phyloP scores from a whole-genome alignment of 2,888 invertebrate species.

The Drosophila yooni region DNA sequence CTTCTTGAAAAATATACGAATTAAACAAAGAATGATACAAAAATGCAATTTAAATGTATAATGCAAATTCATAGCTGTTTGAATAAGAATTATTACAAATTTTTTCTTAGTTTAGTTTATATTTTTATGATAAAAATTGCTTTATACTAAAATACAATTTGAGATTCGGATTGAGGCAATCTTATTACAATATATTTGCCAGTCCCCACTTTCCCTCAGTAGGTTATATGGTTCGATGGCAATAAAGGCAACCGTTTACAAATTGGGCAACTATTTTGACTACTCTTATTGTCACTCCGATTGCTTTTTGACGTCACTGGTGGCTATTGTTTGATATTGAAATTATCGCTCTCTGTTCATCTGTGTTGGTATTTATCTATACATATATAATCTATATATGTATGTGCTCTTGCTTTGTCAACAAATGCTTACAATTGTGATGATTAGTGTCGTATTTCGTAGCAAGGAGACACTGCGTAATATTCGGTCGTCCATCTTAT shows the following conservation, averaged over 20 bases:
- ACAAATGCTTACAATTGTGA: constrained; percentile 2
- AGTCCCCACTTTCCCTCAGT: too few relatives aligned
- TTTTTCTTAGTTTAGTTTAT: too few relatives aligned
- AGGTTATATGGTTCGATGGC: background rate
- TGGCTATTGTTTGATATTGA: constrained; percentile 1
- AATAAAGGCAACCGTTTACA: background rate
- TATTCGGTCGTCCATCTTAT: constrained; percentile 26
- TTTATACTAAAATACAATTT: background rate
- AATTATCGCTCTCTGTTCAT: constrained; percentile 13
- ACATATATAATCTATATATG: background rate
- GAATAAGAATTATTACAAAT: too few relatives aligned
- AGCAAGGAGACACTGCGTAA: background rate
- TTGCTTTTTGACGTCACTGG: constrained; percentile 10
- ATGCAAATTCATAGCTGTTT: too few relatives aligned
- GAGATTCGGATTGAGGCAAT: background rate
- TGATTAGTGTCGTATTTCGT: constrained; percentile 34
- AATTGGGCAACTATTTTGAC: constrained; percentile 1
- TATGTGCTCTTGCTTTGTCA: background rate
- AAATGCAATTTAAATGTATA: too few relatives aligned
- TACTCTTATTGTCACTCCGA: constrained; percentile 15
- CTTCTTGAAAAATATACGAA: too few relatives aligned
- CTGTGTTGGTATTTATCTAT: background rate
- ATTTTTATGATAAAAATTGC: too few relatives aligned
- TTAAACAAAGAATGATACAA: too few relatives aligned
- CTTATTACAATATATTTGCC: background rate